These are phyloP conservation scores for Mormoops blainvillei DNA, from an alignment of 2,113 vertebrate genomes.

Conservation along the genomic window DNA sequence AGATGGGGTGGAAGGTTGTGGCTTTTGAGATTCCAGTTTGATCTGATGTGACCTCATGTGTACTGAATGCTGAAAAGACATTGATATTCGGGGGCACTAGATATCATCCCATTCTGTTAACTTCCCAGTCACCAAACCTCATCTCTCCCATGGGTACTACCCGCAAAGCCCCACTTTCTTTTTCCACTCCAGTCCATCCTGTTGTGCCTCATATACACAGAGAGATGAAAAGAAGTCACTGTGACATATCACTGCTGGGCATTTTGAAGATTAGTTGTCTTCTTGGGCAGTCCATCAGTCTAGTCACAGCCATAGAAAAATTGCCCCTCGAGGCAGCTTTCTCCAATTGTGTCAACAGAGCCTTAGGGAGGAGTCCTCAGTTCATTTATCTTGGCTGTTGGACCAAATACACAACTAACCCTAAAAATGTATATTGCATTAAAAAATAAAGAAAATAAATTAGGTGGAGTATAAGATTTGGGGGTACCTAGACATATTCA, in stretches of 20 bases:
- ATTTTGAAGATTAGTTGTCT: not conserved
- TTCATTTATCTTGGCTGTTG: slow-evolving; percentile 9
- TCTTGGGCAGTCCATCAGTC: not conserved
- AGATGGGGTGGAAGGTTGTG: not conserved
- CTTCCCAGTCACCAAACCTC: not conserved
- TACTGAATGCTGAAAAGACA: not conserved
- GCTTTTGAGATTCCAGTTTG: not conserved
- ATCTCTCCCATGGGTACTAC: not conserved
- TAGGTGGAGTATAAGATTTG: not conserved
- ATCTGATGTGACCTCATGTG: not conserved
- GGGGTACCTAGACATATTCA: not conserved
- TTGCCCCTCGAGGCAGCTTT: not conserved
- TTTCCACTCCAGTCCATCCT: not conserved
- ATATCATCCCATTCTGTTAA: not conserved
- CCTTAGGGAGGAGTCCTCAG: not conserved
- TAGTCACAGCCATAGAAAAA: not conserved
- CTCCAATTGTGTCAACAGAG: not conserved
- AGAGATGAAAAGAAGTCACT: not conserved
- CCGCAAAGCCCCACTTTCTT: not conserved
- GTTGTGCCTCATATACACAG: not conserved
- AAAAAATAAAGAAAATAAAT: not conserved
- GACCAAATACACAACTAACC: not conserved
- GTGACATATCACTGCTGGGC: not conserved
- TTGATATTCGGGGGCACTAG: not conserved
- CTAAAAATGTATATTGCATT: not conserved